Evolutionary conservation across 2,797 vertebrate genomes (phyloP).

Genomic region (Hemibagrus guttatus): DNA sequence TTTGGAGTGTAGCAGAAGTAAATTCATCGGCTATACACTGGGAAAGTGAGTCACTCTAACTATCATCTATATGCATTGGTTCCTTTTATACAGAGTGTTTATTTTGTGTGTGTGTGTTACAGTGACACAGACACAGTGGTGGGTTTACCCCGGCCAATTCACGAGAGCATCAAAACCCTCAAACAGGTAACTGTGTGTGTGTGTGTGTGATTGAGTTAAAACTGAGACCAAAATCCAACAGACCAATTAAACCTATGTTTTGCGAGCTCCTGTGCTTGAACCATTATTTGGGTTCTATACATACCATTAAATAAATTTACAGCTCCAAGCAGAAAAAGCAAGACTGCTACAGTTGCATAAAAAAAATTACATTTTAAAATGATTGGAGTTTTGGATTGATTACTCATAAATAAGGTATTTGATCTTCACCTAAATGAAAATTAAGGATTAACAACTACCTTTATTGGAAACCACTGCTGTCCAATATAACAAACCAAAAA

Average conservation of each 20-base stretch:
- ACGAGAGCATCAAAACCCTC: constrained; percentile 95
- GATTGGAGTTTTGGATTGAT: too few species aligned
- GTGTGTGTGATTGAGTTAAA: not conserved
- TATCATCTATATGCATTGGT: not conserved
- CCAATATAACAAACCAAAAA: too few species aligned
- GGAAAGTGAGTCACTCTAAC: constrained; percentile 81
- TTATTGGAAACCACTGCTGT: too few species aligned
- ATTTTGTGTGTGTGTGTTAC: constrained; percentile 44
- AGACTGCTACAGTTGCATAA: not conserved
- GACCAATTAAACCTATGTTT: too few species aligned
- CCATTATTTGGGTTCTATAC: not conserved
- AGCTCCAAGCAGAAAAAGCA: not conserved
- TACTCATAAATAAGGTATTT: too few species aligned
- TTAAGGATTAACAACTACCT: too few species aligned
- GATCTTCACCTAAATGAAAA: too few species aligned
- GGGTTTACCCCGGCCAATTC: constrained; percentile 94
- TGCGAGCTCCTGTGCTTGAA: not conserved
- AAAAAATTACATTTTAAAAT: not conserved
- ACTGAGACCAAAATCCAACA: not conserved
- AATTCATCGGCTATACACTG: constrained; percentile 97
- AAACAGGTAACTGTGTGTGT: constrained; percentile 82
- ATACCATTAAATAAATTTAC: not conserved
- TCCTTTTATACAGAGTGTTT: not conserved
- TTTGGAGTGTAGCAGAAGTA: constrained; percentile 96
- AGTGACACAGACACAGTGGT: constrained; percentile 97